These are phyloP conservation scores for Drosophila lacertosa DNA, from an alignment of 1,140 invertebrate genomes.

Conservation along the genomic window DNA sequence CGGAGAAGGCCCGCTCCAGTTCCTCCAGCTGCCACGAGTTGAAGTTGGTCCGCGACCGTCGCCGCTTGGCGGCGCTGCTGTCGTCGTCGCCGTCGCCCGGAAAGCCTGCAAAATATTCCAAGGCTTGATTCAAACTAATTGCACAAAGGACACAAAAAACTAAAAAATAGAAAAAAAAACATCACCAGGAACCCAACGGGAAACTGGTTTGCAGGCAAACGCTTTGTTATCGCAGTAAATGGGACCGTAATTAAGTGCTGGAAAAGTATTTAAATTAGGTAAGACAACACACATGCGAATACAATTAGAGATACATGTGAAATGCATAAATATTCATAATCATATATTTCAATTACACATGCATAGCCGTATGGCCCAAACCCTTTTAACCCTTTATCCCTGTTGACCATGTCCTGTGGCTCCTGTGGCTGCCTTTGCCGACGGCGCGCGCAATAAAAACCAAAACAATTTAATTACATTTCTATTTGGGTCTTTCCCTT, in stretches of 20 bases:
- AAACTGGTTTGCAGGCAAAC: constrained; percentile 30
- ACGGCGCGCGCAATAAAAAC: constrained; percentile 59
- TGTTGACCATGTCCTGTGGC: constrained; percentile 9
- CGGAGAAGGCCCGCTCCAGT: constrained; percentile 97
- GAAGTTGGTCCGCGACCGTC: constrained; percentile 98
- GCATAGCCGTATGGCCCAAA: constrained; percentile 41
- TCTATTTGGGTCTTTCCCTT: constrained; percentile 46
- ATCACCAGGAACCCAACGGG: not conserved
- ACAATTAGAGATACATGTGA: constrained; percentile 20
- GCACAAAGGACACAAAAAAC: constrained; percentile 45
- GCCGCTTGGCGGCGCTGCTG: constrained; percentile 87
- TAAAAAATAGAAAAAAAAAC: constrained; percentile 8
- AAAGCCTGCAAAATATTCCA: constrained; percentile 63
- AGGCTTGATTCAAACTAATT: constrained; percentile 71
- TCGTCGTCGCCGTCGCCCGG: constrained; percentile 83
- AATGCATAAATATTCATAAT: constrained; percentile 83
- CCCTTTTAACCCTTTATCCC: constrained; percentile 8
- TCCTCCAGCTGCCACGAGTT: constrained; percentile 99
- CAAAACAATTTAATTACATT: constrained; percentile 80
- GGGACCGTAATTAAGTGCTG: constrained; percentile 73
- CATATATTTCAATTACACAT: constrained; percentile 84
- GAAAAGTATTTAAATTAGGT: constrained; percentile 72
- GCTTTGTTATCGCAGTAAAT: constrained; percentile 68
- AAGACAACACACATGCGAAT: constrained; percentile 23
- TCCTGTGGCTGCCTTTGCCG: constrained; percentile 34